Conservation (phyloP, 2,888 invertebrate genomes). For the Pandemis heparana region DNA sequence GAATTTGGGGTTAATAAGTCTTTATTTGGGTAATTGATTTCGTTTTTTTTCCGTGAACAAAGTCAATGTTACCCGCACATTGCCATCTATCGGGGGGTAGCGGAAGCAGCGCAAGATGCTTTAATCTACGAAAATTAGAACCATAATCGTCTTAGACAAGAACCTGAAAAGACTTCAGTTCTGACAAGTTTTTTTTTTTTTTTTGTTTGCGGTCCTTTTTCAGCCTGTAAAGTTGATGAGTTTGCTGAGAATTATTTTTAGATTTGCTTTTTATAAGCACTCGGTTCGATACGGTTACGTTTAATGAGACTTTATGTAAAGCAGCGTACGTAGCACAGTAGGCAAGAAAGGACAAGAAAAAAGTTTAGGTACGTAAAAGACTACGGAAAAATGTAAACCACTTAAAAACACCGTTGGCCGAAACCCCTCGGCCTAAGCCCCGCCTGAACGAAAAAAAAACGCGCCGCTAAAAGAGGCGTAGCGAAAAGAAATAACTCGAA, state of each 20-base stretch:
- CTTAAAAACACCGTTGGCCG: constrained; percentile 72
- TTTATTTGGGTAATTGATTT: not conserved
- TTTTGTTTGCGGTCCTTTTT: constrained; percentile 19
- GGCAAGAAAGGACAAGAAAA: constrained; percentile 33
- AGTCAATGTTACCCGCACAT: not conserved
- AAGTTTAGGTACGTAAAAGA: constrained; percentile 75
- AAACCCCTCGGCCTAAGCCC: constrained; percentile 77
- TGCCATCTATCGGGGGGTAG: constrained; percentile 82
- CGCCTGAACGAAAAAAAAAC: constrained; percentile 79
- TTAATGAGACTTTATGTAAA: not conserved
- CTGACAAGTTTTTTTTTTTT: not conserved
- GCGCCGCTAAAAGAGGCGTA: constrained; percentile 80
- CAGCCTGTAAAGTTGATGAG: constrained; percentile 18
- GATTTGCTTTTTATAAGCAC: not conserved
- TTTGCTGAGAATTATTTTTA: not conserved
- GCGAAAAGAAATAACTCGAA: constrained; percentile 76
- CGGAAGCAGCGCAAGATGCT: constrained; percentile 48
- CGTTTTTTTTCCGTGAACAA: not conserved
- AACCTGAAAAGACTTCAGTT: constrained; percentile 46
- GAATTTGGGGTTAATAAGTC: not conserved
- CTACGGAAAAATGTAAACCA: constrained; percentile 63
- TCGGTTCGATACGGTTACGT: not conserved
- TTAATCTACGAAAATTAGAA: constrained; percentile 45
- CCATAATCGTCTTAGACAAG: constrained; percentile 46
- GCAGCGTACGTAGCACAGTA: constrained; percentile 19